Base-by-base conservation (phyloP, 2,797 vertebrate species). In the Helicolenus hilgendorfi region DNA sequence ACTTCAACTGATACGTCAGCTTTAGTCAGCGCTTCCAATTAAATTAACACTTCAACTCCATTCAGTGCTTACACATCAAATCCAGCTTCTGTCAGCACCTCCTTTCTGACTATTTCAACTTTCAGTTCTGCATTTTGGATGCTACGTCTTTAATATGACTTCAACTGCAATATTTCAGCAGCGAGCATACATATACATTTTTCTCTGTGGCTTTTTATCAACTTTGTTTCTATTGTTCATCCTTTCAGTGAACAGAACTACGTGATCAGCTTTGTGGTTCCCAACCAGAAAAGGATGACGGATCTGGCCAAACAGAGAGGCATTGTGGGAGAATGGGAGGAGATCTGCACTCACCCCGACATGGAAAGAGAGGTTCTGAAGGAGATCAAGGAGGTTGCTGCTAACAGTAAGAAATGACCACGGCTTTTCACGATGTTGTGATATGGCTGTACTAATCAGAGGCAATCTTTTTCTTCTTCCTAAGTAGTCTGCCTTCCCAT, bases 191-290 rank as follows among this genome's bases (percentile, higher is more conserved):
- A 0, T 26, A 26, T 13, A 1, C 18, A 22, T n/a, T 58, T 31
- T 14, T 73, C 15, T 59, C 53, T 18, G 35, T 8, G 5, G 13
- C 10, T 10, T 20, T 68, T 70, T n/a, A n/a, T 53, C 7, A 77
- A 85, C 4, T n/a, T 35, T 31, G 3, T 81, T 67, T 78, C 1
- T 63, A 0, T 41, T 78, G 11, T 59, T 63, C 0, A 2, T 38
- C 59, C 9, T 62, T 81, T 45, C 93, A 99, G 99, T 80, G 98
- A 99, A 15, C 98, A 99, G 95, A 99, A 99, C 86, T 99, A 99
- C 0, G 98, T 99, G 88, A 99, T 99, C 97, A 99, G 99, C 95
- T 98, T 99, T 84, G 98, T 99, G 96, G 99, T 99, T 92, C 99
- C 99, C n/a, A 99, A 99, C 91, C 98, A 99, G 95, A 99, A 98